Evolutionary conservation across 23 tunicate species (phyloP).

Genomic region (Ciona savignyi): DNA sequence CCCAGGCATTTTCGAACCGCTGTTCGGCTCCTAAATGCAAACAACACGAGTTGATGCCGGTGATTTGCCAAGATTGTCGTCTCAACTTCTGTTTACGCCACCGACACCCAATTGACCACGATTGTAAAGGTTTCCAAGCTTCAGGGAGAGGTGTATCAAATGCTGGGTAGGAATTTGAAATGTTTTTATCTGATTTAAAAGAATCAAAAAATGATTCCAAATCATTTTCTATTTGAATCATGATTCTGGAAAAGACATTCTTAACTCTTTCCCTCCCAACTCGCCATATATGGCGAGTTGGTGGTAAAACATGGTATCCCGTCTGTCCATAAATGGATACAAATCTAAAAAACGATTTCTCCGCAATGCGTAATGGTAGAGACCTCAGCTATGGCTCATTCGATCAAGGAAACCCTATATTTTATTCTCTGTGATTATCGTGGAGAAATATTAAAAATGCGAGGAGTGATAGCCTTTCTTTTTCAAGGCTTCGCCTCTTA

Average conservation of each 20-base stretch:
- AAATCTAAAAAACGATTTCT: slow-evolving; percentile 54
- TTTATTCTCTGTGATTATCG: too few relatives aligned
- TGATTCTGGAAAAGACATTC: slow-evolving; percentile 59
- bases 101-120: slow-evolving; percentile 75
- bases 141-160: slow-evolving; percentile 55
- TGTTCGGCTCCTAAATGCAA: slow-evolving; percentile 72
- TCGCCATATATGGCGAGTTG: slow-evolving; percentile 57
- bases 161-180: slow-evolving; percentile 48
- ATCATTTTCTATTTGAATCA: too few relatives aligned
- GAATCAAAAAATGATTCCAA: too few relatives aligned
- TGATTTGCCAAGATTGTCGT: slow-evolving; percentile 53
- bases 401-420: too few relatives aligned
- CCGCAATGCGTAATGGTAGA: too few relatives aligned
- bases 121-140: slow-evolving; percentile 76
- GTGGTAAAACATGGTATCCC: slow-evolving; percentile 71
- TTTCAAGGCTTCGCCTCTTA: too few relatives aligned
- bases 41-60: slow-evolving; percentile 74
- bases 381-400: too few relatives aligned
- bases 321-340: slow-evolving; percentile 63
- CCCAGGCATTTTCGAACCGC: slow-evolving; percentile 60
- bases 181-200: background rate
- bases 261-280: slow-evolving; percentile 49
- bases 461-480: too few relatives aligned
- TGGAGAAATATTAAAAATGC: too few relatives aligned
- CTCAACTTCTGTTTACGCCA: slow-evolving; percentile 81